phyloP scores from a whole-genome alignment of 1,140 invertebrate species.

The Pseudomyrmex cubaensis region DNA sequence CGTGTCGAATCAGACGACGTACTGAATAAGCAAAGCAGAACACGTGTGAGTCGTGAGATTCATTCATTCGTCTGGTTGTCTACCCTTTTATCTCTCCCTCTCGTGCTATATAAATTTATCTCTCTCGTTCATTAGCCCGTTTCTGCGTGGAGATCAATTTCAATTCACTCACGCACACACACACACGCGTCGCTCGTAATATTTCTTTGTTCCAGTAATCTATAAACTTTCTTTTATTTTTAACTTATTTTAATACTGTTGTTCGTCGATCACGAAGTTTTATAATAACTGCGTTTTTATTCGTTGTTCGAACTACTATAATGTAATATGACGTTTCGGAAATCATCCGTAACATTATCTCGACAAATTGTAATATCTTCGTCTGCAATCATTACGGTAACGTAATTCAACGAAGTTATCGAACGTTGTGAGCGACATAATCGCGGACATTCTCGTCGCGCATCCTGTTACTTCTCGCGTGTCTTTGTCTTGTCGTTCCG shows the following conservation, averaged over 20 bases:
- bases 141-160: slow-evolving; percentile 23
- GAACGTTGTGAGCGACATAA: background rate
- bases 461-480: slow-evolving; percentile 5
- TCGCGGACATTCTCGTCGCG: background rate
- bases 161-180: background rate
- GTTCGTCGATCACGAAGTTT: too few relatives aligned
- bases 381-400: slow-evolving; percentile 2
- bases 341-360: background rate
- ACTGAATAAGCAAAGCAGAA: slow-evolving; percentile 69
- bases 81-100: background rate
- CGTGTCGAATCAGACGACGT: slow-evolving; percentile 65
- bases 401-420: slow-evolving; percentile 20
- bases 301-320: too few relatives aligned
- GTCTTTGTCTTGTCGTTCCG: background rate
- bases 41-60: slow-evolving; percentile 72
- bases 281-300: too few relatives aligned
- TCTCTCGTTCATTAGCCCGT: slow-evolving; percentile 64
- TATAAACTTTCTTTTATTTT: too few relatives aligned
- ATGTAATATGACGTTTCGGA: background rate
- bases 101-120: slow-evolving; percentile 45
- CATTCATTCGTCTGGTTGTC: slow-evolving; percentile 71
- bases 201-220: background rate
- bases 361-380: background rate
- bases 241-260: too few relatives aligned
- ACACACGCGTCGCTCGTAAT: background rate